Evolutionary conservation across 2,888 invertebrate genomes (phyloP), one percentile per base, ranked within the genome.

Genomic region (Scaeva pyrastri): DNA sequence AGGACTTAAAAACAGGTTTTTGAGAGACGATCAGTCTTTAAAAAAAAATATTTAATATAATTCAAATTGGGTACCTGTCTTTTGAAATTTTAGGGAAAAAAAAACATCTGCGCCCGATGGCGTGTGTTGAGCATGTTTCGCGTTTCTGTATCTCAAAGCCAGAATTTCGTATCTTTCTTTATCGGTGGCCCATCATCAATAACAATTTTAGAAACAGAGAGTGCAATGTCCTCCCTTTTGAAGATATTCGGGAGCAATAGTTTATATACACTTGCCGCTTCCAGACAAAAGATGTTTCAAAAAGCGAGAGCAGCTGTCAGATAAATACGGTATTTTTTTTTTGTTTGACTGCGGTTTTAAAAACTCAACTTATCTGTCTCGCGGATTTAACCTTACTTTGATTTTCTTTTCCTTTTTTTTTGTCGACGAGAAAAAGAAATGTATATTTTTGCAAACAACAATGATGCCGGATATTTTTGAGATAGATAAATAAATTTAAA

Each of bases 21-120:
- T 10, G 16, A 50, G 16, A 50, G 16, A 56, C 55, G 45, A 58
- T 60, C 26, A 68, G 21, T 19, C 16, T 16, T n/a, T n/a, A n/a
- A 19, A 7, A 64, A 50, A 48, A 56, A 48, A 12, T 31, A 74
- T 31, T 43, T 31, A 58, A 58, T 45, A 23, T 50, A 52, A 41
- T 71, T 68, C 31, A 80, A 71, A 79, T 64, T 79, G 71, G 56
- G 71, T 81, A 66, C 72, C 66, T 85, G 73, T 80, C 73, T 39
- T 31, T 72, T 26, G 52, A 23, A 39, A 31, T 77, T 77, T 76
- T 19, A 23, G 66, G 39, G 21, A 31, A 52, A 76, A 66, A 48
- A 75, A 72, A 80, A 71, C 84, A 85, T 85, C 84, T 85, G 85
- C 81, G 45, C n/a, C 71, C 41, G 60, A 41, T 81, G 81, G 85